Conservation (phyloP, 1,140 invertebrate species). For the Dreissena rostriformis region DNA sequence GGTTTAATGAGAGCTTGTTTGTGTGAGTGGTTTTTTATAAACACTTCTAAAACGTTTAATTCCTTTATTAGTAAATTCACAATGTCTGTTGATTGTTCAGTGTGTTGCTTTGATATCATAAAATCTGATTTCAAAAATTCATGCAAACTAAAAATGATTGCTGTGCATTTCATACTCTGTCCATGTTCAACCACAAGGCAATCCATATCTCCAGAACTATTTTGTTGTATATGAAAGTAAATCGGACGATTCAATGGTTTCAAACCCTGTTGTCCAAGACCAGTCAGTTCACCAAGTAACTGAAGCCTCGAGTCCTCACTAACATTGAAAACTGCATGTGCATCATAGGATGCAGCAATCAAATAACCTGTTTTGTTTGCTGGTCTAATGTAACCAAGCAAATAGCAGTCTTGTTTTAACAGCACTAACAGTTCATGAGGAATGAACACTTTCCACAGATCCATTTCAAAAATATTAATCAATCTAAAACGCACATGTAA, state of each 20-base stretch:
- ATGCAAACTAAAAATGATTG: conserved; percentile 56
- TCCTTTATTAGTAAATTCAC: no score
- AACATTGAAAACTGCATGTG: neutral
- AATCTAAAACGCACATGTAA: no score
- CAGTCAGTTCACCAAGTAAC: no score
- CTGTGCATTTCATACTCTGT: conserved; percentile 21
- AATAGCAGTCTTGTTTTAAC: neutral
- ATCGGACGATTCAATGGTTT: no score
- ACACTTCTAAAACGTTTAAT: no score
- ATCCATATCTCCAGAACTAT: neutral
- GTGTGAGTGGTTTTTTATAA: no score
- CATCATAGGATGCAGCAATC: conserved; percentile 29
- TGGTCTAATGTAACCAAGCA: conserved; percentile 49
- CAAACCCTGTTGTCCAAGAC: no score
- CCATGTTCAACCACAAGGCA: conserved; percentile 33
- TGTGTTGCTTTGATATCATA: conserved; percentile 15
- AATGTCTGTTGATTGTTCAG: no score
- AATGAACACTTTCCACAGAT: conserved; percentile 59
- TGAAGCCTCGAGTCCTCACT: no score
- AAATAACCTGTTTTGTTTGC: conserved; percentile 46
- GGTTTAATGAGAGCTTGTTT: no score
- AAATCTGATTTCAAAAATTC: conserved; percentile 56
- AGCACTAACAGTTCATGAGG: conserved; percentile 34
- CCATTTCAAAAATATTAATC: no score
- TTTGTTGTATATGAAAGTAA: no score